These are phyloP conservation scores for Rhodophaea formosa DNA, from an alignment of 2,888 invertebrate species.

Conservation along the genomic window DNA sequence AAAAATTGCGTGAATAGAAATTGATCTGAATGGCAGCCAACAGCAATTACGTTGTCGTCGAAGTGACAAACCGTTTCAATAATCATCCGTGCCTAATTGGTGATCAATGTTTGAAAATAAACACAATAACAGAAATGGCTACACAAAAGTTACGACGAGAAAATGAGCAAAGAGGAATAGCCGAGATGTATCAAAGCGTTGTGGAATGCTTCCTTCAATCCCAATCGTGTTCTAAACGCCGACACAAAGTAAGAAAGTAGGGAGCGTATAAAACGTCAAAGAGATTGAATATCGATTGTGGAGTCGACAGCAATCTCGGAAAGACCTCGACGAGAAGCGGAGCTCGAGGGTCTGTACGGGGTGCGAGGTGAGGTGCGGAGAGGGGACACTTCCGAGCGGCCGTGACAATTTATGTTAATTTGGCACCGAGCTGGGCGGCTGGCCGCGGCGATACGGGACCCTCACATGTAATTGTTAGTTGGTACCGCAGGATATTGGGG, in stretches of 20 bases:
- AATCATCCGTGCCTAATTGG: slow-evolving; percentile 3
- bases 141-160: slow-evolving; percentile 34
- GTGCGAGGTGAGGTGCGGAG: slow-evolving; percentile 27
- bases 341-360: slow-evolving; percentile 32
- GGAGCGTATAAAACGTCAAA: slow-evolving; percentile 74
- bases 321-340: slow-evolving; percentile 38
- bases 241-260: slow-evolving; percentile 73
- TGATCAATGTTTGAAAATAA: neutral
- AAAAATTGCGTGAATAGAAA: slow-evolving; percentile 4
- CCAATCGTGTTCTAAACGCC: slow-evolving; percentile 69
- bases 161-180: slow-evolving; percentile 44
- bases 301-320: slow-evolving; percentile 71
- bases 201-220: slow-evolving; percentile 54
- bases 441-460: slow-evolving; percentile 59
- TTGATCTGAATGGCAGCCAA: neutral
- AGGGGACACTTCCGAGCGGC: slow-evolving; percentile 63
- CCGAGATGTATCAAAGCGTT: slow-evolving; percentile 52
- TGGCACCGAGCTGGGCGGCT: slow-evolving; percentile 66
- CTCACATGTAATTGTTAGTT: slow-evolving; percentile 78
- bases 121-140: slow-evolving; percentile 8
- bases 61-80: neutral
- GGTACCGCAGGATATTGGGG: slow-evolving; percentile 76
- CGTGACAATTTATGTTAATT: slow-evolving; percentile 80
- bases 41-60: neutral
- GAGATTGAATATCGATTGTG: slow-evolving; percentile 81